A percentile compares a stretch with the other conserved stretches of the same genome.
These are phyloP conservation scores for Conops quadrifasciatus DNA, from an alignment of 2,888 invertebrate genomes.

Conservation along the genomic window DNA sequence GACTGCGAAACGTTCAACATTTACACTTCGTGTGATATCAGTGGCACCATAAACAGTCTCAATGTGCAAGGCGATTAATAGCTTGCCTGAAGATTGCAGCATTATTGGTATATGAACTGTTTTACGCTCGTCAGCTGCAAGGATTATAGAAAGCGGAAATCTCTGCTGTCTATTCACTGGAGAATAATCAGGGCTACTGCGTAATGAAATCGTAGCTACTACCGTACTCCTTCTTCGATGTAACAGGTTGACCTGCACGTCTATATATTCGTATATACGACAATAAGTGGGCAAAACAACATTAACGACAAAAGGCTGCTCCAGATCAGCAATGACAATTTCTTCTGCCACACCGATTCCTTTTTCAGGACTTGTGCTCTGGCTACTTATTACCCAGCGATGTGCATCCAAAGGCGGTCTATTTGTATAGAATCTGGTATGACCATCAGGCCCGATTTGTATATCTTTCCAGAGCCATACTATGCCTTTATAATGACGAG, in stretches of 20 bases:
- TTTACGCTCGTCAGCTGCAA: background rate
- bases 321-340: constrained; percentile 85
- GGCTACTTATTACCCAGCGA: constrained; percentile 88
- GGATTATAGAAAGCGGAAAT: background rate
- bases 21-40: background rate
- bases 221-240: constrained; percentile 85
- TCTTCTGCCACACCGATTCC: constrained; percentile 84
- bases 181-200: constrained; percentile 82
- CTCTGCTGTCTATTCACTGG: constrained; percentile 65
- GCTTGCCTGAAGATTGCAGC: background rate
- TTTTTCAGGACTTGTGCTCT: constrained; percentile 82
- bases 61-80: background rate
- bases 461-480: constrained; percentile 93
- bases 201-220: constrained; percentile 82
- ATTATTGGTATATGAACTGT: constrained; percentile 6
- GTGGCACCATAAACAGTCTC: background rate
- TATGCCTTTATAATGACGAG: constrained; percentile 83
- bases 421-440: constrained; percentile 80
- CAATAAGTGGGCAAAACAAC: constrained; percentile 85
- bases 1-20: background rate
- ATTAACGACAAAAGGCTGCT: constrained; percentile 86
- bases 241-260: constrained; percentile 87
- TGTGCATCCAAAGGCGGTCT: constrained; percentile 72
- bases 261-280: constrained; percentile 89
- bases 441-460: constrained; percentile 87